phyloP scores from a whole-genome alignment of 2,113 vertebrate species.

The Alaudala cheleensis region DNA sequence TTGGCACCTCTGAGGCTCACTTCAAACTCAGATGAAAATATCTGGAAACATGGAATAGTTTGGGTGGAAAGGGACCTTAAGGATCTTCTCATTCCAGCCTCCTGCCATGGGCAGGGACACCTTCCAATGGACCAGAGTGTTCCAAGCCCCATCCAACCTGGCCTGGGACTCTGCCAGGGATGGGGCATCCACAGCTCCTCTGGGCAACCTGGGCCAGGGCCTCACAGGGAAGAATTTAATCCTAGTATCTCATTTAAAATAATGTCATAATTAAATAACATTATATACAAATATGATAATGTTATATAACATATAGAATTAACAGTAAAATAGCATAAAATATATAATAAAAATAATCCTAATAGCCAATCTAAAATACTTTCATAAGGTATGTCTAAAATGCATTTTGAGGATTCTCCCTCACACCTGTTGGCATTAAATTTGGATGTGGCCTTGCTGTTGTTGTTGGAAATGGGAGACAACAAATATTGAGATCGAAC shows the following conservation, averaged over 20 bases:
- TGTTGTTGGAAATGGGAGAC: background rate
- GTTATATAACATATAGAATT: too few species aligned
- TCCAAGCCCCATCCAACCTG: fast-evolving
- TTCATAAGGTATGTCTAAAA: background rate
- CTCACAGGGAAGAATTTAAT: background rate
- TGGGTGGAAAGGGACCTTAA: background rate
- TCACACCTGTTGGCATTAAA: background rate
- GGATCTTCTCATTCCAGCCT: fast-evolving
- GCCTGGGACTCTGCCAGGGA: background rate
- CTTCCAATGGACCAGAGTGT: background rate
- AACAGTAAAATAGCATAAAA: background rate
- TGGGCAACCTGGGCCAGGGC: background rate
- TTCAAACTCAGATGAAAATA: background rate
- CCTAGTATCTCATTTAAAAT: background rate
- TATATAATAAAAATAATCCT: background rate
- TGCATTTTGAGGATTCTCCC: background rate
- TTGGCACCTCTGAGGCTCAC: background rate
- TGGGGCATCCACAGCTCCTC: background rate
- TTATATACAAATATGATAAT: background rate
- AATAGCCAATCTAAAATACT: background rate
- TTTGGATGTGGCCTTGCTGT: background rate
- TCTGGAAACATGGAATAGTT: background rate
- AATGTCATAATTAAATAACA: too few species aligned
- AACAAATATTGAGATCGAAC: background rate
- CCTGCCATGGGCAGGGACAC: background rate